phyloP scores from a whole-genome alignment of 2,888 invertebrate genomes.

The Temnothorax rugatulus region DNA sequence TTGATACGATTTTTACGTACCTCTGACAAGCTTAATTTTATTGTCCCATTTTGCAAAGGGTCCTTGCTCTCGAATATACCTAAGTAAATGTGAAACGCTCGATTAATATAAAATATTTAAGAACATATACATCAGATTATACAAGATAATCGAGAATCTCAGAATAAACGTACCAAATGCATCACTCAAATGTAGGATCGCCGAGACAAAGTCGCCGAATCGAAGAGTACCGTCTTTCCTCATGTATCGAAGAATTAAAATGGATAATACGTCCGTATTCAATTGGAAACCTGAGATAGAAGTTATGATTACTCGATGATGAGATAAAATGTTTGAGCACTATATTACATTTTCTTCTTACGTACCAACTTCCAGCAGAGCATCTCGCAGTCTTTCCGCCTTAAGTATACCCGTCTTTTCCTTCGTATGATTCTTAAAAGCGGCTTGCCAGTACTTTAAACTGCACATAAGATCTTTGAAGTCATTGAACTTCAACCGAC shows the following conservation, averaged over 20 bases:
- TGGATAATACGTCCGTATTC: slow-evolving; percentile 93
- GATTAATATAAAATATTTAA: slow-evolving; percentile 7
- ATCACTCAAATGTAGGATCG: slow-evolving; percentile 94
- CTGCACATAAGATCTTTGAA: slow-evolving; percentile 97
- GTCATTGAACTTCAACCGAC: slow-evolving; percentile 93
- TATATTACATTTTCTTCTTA: slow-evolving; percentile 55
- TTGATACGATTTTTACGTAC: slow-evolving; percentile 86
- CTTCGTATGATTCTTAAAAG: slow-evolving; percentile 95
- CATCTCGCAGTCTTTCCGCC: slow-evolving; percentile 94
- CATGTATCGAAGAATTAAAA: slow-evolving; percentile 95
- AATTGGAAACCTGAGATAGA: slow-evolving; percentile 91
- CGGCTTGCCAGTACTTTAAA: slow-evolving; percentile 95
- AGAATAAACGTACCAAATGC: slow-evolving; percentile 91
- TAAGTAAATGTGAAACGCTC: slow-evolving; percentile 80
- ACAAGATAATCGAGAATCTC: neutral
- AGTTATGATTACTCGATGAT: slow-evolving; percentile 2
- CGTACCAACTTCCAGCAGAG: slow-evolving; percentile 93
- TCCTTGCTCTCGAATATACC: slow-evolving; percentile 93
- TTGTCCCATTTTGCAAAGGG: slow-evolving; percentile 92
- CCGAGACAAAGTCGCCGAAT: slow-evolving; percentile 96
- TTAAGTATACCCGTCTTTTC: slow-evolving; percentile 96
- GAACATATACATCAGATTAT: neutral
- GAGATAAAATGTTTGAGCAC: neutral
- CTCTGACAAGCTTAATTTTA: slow-evolving; percentile 94
- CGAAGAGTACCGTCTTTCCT: slow-evolving; percentile 96